Percentiles rank a stretch among this genome's conserved stretches.
Conservation (phyloP, 2,888 invertebrate genomes). For the Drosophila hamatofila region DNA sequence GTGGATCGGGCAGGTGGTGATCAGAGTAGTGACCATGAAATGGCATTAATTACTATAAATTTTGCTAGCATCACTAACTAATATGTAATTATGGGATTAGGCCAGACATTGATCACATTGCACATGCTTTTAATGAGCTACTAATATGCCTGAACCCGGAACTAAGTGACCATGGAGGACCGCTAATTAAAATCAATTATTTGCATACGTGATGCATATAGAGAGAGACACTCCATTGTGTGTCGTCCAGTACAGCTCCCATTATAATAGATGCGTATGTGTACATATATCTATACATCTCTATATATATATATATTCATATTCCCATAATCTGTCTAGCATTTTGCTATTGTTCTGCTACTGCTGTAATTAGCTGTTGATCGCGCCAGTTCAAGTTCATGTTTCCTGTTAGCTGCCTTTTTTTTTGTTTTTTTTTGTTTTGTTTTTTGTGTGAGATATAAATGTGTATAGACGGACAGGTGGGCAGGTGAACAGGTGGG, state of each 20-base stretch:
- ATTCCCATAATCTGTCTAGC: slow-evolving; percentile 53
- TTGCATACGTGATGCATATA: slow-evolving; percentile 13
- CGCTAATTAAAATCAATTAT: slow-evolving; percentile 37
- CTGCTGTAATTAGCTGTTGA: slow-evolving; percentile 48
- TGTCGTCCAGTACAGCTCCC: neutral
- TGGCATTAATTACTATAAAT: neutral
- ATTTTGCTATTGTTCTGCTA: slow-evolving; percentile 52
- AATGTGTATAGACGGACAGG: neutral
- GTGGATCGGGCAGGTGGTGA: neutral
- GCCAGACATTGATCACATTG: neutral
- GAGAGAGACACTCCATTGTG: slow-evolving; percentile 6
- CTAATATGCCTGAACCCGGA: slow-evolving; percentile 4
- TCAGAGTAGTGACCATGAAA: neutral
- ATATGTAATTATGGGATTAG: neutral
- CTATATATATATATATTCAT: slow-evolving; percentile 12
- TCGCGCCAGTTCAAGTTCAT: slow-evolving; percentile 53
- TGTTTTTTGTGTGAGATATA: neutral
- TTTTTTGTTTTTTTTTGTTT: neutral
- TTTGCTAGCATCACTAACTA: neutral
- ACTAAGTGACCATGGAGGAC: slow-evolving; percentile 39
- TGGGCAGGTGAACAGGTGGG: neutral
- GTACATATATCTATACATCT: slow-evolving; percentile 1
- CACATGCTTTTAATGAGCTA: neutral
- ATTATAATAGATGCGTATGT: slow-evolving; percentile 5
- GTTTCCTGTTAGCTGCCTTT: slow-evolving; percentile 45